Conservation (phyloP, 2,888 invertebrate species). For the Cryptophagus acutangulus region DNA sequence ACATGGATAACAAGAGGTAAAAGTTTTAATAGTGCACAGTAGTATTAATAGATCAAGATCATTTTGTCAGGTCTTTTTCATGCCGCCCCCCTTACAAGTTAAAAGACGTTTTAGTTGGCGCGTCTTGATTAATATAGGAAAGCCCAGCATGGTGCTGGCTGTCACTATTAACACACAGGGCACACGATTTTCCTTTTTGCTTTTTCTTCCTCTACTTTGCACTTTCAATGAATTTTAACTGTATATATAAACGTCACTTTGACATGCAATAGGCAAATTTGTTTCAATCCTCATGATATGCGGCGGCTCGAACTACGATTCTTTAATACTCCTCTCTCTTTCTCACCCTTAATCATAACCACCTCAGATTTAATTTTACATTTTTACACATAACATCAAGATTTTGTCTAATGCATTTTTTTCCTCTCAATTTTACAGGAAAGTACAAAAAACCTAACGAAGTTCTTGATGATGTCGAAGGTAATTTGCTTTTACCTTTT, state of each 20-base stretch:
- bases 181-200: too few relatives aligned
- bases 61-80: too few relatives aligned
- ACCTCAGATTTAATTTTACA: too few relatives aligned
- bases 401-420: background rate
- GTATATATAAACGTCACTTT: slow-evolving; percentile 38
- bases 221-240: slow-evolving; percentile 34
- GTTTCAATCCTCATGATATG: slow-evolving; percentile 34
- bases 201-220: slow-evolving; percentile 37
- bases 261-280: slow-evolving; percentile 40
- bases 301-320: background rate
- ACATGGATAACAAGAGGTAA: too few relatives aligned
- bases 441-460: slow-evolving; percentile 1
- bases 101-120: slow-evolving; percentile 2
- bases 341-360: too few relatives aligned
- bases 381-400: background rate
- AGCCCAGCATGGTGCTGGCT: slow-evolving; percentile 40
- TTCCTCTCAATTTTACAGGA: too few relatives aligned
- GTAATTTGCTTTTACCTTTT: too few relatives aligned
- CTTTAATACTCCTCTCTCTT: too few relatives aligned
- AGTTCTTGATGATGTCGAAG: slow-evolving; percentile 1
- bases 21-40: too few relatives aligned
- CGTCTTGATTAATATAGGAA: slow-evolving; percentile 34
- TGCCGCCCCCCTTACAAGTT: too few relatives aligned
- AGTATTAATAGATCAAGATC: too few relatives aligned
- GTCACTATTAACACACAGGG: slow-evolving; percentile 40